Conservation (phyloP, 1,140 invertebrate genomes). For the Lerema accius region DNA sequence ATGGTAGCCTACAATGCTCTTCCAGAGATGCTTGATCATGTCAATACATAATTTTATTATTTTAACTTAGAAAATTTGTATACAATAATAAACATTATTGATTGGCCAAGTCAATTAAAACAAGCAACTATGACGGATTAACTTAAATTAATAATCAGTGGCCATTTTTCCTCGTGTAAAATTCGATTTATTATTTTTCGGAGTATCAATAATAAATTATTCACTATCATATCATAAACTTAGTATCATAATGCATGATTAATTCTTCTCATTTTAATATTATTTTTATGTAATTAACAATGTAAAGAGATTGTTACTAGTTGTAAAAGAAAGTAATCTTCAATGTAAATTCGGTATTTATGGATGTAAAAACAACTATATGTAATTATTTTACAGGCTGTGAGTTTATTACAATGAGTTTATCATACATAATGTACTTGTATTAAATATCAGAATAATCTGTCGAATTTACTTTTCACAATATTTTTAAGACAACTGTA, state of each 20-base stretch:
- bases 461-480: slow-evolving; percentile 53
- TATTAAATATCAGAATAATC: slow-evolving; percentile 41
- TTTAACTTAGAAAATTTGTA: not conserved
- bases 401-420: slow-evolving; percentile 44
- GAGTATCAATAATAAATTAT: not conserved
- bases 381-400: slow-evolving; percentile 55
- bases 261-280: not conserved
- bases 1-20: slow-evolving; percentile 81
- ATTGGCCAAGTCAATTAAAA: not conserved
- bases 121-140: not conserved
- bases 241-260: not conserved
- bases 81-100: not conserved
- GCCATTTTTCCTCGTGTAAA: not conserved
- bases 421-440: slow-evolving; percentile 32
- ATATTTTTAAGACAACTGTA: slow-evolving; percentile 48
- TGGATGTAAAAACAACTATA: slow-evolving; percentile 33
- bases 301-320: no score
- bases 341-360: slow-evolving; percentile 23
- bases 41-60: slow-evolving; percentile 52
- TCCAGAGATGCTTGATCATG: slow-evolving; percentile 78
- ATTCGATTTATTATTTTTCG: not conserved
- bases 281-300: not conserved
- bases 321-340: no score
- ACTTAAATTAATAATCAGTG: not conserved
- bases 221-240: not conserved